phyloP scores from a whole-genome alignment of 2,888 invertebrate genomes.

The Fragum fragum region DNA sequence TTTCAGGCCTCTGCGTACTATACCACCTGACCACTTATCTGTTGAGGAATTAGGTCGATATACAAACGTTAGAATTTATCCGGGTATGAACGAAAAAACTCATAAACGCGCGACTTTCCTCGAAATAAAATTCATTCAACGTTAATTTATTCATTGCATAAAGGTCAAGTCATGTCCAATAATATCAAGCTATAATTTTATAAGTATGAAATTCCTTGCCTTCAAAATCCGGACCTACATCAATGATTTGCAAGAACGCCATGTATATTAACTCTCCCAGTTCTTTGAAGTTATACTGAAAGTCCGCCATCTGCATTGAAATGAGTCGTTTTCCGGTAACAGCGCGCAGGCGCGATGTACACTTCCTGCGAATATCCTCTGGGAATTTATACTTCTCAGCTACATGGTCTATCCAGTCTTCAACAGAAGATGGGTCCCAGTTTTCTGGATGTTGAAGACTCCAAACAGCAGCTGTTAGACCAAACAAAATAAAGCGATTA shows the following conservation, averaged over 20 bases:
- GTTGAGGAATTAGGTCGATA: too few species aligned
- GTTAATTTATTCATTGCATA: too few species aligned
- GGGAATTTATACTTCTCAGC: conserved; percentile 42
- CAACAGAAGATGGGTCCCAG: conserved; percentile 44
- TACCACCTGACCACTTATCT: too few species aligned
- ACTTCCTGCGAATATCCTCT: conserved; percentile 12
- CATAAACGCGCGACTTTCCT: too few species aligned
- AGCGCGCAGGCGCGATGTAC: not conserved
- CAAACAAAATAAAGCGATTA: too few species aligned
- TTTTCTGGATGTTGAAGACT: conserved; percentile 50
- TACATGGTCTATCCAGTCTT: conserved; percentile 43
- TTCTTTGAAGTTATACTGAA: conserved; percentile 36
- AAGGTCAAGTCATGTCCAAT: too few species aligned
- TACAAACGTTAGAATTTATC: too few species aligned
- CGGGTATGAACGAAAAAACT: too few species aligned
- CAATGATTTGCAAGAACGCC: conserved; percentile 48
- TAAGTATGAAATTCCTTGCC: conserved; percentile 35
- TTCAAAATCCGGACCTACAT: conserved; percentile 43
- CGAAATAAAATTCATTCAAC: too few species aligned
- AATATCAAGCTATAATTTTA: too few species aligned
- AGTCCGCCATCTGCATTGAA: conserved; percentile 40
- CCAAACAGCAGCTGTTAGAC: conserved; percentile 37
- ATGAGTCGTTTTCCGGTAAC: conserved; percentile 39
- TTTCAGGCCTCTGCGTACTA: too few species aligned
- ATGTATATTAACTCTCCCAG: conserved; percentile 49